Conservation (phyloP, 2,113 vertebrate species). For the Sapayoa aenigma region DNA sequence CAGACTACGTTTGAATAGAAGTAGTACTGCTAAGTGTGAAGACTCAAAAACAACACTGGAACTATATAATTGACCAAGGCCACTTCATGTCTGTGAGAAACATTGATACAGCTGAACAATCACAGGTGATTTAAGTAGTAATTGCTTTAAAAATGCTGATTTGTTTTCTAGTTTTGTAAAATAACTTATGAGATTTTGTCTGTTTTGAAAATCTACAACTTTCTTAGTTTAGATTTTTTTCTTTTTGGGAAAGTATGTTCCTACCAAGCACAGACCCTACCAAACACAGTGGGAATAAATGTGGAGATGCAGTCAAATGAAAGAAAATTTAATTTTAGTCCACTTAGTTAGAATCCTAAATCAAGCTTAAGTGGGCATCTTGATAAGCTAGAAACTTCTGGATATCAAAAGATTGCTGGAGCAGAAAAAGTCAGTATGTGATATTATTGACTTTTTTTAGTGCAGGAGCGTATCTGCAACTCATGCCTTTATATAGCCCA, state of each 20-base stretch:
- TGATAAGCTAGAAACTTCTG: not conserved
- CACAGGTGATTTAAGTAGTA: not conserved
- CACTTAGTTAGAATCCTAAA: not conserved
- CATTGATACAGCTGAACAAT: not conserved
- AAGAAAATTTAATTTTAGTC: not conserved
- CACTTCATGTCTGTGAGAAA: not conserved
- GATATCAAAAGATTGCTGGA: not conserved
- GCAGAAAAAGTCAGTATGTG: not conserved
- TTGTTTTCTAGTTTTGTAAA: not conserved
- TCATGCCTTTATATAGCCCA: not conserved
- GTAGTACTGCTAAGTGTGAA: not conserved
- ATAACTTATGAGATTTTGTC: not conserved
- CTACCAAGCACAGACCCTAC: not conserved
- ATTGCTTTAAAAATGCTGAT: not conserved
- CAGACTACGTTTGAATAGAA: not conserved
- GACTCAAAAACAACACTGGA: not conserved
- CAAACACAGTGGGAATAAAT: not conserved
- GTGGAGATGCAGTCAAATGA: not conserved
- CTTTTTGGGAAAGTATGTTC: not conserved
- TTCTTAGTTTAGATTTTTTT: not conserved
- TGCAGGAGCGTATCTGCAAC: not conserved
- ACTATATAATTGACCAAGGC: not conserved
- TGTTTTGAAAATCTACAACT: not conserved
- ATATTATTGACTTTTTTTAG: not conserved
- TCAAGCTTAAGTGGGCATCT: not conserved